Conservation (phyloP, 2,797 vertebrate genomes). For the Enteromius treurensis region DNA sequence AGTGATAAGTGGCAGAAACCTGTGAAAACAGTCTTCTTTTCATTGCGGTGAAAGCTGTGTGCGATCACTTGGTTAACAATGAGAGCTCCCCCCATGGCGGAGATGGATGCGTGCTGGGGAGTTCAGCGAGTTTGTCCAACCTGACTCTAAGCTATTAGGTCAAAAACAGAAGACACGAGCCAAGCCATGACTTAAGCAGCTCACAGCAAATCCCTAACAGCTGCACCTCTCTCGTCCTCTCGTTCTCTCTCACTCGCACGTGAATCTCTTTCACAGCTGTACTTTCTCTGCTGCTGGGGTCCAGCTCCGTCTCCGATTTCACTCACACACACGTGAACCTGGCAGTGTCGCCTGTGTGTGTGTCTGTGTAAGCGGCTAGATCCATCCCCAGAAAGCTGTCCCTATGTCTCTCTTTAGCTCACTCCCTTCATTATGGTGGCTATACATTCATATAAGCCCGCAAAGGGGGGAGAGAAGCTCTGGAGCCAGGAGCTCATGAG, state of each 20-base stretch:
- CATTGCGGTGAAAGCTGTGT: conserved; percentile 44
- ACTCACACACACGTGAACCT: conserved; percentile 57
- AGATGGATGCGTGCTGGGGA: conserved; percentile 52
- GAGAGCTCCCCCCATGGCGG: conserved; percentile 43
- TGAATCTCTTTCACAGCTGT: conserved; percentile 75
- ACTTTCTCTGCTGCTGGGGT: conserved; percentile 64
- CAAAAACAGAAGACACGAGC: conserved; percentile 73
- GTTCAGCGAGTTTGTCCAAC: conserved; percentile 77
- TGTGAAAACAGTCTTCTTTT: conserved; percentile 51
- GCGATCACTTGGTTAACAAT: conserved; percentile 45
- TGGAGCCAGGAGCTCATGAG: conserved; percentile 27
- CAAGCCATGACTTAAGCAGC: conserved; percentile 76
- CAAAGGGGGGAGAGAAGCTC: conserved; percentile 49
- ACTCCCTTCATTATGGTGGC: conserved; percentile 39
- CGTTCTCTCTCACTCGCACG: conserved; percentile 52
- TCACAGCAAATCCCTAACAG: conserved; percentile 79
- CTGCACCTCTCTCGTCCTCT: conserved; percentile 68
- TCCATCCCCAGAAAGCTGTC: conserved; percentile 33
- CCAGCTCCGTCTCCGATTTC: conserved; percentile 70
- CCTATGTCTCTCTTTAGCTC: conserved; percentile 16
- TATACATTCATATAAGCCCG: conserved; percentile 30
- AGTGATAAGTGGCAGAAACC: conserved; percentile 38
- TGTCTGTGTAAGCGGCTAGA: conserved; percentile 11
- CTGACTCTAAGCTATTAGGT: conserved; percentile 77
- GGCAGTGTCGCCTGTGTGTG: conserved; percentile 31